A percentile compares a stretch with the other conserved stretches of the same genome.
These are phyloP conservation scores for Chironomus tentans DNA, from an alignment of 2,888 invertebrate species.

Conservation along the genomic window DNA sequence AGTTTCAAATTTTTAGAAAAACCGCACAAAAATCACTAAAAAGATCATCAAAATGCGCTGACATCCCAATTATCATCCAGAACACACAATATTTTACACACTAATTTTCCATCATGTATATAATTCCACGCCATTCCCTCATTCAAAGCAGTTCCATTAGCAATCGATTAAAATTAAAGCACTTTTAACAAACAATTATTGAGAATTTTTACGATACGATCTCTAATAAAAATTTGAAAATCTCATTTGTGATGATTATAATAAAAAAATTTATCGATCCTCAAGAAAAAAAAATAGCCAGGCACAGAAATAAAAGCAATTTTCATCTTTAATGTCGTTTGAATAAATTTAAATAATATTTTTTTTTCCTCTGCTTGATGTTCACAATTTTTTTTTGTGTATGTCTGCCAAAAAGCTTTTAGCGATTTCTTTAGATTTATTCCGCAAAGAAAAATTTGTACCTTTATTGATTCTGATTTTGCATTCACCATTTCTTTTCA, in stretches of 20 bases:
- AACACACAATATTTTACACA: too few species aligned
- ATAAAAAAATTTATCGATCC: slow-evolving; percentile 21
- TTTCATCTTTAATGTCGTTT: background rate
- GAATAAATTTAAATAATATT: slow-evolving; percentile 20
- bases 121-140: too few species aligned
- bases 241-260: background rate
- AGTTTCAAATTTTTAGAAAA: too few species aligned
- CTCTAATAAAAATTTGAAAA: background rate
- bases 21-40: too few species aligned
- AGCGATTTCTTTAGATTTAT: slow-evolving; percentile 10
- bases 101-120: too few species aligned
- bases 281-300: background rate
- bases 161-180: background rate
- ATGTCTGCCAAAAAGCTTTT: slow-evolving; percentile 17
- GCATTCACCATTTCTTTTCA: slow-evolving; percentile 20
- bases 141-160: background rate
- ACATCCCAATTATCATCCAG: too few species aligned
- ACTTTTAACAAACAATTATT: background rate
- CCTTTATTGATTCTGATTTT: slow-evolving; percentile 25
- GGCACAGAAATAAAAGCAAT: background rate
- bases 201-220: background rate
- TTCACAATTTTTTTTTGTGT: background rate
- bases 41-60: too few species aligned
- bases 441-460: slow-evolving; percentile 16
- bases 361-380: too few species aligned